phyloP scores from a whole-genome alignment of 2,797 vertebrate genomes.

The Hyperoplus immaculatus region DNA sequence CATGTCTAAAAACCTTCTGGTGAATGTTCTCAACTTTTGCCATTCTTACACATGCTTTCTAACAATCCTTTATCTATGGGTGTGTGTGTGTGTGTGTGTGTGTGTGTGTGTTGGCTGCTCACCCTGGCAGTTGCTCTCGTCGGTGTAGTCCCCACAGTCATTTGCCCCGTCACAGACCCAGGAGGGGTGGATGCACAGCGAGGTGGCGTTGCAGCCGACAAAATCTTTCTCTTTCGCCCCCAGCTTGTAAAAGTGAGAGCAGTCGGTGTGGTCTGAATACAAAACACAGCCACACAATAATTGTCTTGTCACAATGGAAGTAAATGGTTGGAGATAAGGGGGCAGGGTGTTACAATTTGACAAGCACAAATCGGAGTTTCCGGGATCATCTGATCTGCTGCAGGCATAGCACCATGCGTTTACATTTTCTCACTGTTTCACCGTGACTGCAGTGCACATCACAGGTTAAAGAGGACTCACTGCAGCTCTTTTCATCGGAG shows the following conservation, averaged over 20 bases:
- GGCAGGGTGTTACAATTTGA: slow-evolving; percentile 19
- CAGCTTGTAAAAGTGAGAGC: slow-evolving; percentile 95
- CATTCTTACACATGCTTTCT: too few species aligned
- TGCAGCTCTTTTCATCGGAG: slow-evolving; percentile 96
- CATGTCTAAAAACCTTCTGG: too few species aligned
- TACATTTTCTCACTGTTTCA: slow-evolving; percentile 3
- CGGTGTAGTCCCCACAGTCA: slow-evolving; percentile 97
- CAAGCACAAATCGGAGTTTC: slow-evolving; percentile 17
- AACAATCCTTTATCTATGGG: not conserved
- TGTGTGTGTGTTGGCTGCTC: slow-evolving; percentile 45
- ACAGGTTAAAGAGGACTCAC: slow-evolving; percentile 83
- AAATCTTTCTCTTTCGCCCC: slow-evolving; percentile 94
- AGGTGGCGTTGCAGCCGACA: slow-evolving; percentile 96
- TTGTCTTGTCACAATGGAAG: slow-evolving; percentile 37
- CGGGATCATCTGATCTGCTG: slow-evolving; percentile 25
- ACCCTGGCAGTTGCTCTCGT: slow-evolving; percentile 94
- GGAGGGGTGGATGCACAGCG: slow-evolving; percentile 94
- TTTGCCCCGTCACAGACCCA: slow-evolving; percentile 98
- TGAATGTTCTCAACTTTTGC: too few species aligned
- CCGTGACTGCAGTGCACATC: slow-evolving; percentile 26
- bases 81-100: slow-evolving; percentile 15
- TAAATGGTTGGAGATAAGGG: not conserved
- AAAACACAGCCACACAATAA: slow-evolving; percentile 61
- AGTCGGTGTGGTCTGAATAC: slow-evolving; percentile 91
- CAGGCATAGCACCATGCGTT: not conserved